Conservation (phyloP, 2,797 vertebrate genomes). For the Ceryle rudis region DNA sequence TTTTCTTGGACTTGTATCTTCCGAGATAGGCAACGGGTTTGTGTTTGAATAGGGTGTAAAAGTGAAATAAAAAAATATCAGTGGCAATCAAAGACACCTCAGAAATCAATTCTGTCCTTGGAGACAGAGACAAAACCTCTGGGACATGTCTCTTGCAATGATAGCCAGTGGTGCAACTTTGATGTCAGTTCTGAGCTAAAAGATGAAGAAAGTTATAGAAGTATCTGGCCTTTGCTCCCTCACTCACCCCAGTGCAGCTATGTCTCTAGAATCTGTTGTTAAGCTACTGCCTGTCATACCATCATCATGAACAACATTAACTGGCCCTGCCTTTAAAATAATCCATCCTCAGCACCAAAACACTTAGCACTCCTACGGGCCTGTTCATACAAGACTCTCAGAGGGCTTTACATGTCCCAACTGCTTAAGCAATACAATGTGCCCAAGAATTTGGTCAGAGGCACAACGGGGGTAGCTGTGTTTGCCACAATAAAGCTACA, state of each 20-base stretch:
- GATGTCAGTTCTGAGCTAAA: background rate
- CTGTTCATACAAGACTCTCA: constrained; percentile 40
- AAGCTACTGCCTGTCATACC: constrained; percentile 20
- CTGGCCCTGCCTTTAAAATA: constrained; percentile 49
- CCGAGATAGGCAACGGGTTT: background rate
- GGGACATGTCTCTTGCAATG: rapidly evolving
- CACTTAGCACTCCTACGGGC: constrained; percentile 17
- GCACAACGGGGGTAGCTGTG: background rate
- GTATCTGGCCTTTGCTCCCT: background rate
- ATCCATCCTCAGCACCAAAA: constrained; percentile 9
- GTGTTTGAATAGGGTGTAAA: background rate
- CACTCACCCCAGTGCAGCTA: background rate
- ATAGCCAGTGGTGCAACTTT: rapidly evolving
- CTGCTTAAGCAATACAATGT: background rate
- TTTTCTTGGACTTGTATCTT: background rate
- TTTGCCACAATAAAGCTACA: background rate
- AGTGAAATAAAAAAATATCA: background rate
- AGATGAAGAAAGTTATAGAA: background rate
- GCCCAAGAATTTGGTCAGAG: constrained; percentile 41
- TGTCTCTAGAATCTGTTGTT: background rate
- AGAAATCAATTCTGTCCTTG: background rate
- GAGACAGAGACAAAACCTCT: background rate
- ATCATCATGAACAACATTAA: background rate
- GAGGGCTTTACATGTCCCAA: background rate
- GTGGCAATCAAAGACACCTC: background rate